Base-by-base conservation (phyloP, 2,113 vertebrate species). In the Pelmatolapia mariae region DNA sequence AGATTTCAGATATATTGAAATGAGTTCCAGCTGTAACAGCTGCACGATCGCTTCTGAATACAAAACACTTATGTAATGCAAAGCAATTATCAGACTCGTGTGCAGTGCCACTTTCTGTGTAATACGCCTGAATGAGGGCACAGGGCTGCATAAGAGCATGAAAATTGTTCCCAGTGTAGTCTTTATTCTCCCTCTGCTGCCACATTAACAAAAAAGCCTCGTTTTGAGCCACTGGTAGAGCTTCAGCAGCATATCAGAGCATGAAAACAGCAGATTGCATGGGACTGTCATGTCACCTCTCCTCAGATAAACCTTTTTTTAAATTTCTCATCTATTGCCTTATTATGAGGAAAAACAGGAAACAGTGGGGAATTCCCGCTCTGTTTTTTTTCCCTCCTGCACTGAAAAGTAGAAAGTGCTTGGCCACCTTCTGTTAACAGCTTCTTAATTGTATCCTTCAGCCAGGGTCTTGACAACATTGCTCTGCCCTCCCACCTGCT, bases 401-500 rank as follows among this genome's bases (percentile, higher is more conserved):
- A 38, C 66, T 43, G 66, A 71, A 71, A 71, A 0, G 36, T 43
- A 71, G 80, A 29, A 31, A n/a, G 38, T 61, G 19, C 12, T 7
- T 3, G 11, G 7, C 19, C 47, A 18, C 10, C 79, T 80, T 8
- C 38, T 90, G 82, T 86, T 80, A 83, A 71, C 90, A 29, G 81
- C 36, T 83, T 82, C 85, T 88, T 85, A 87, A 79, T 24, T 12
- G 18, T 63, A 5, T 71, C 73, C 53, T 68, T 40, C 85, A 84
- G 78, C 82, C 68, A 5, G 12, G 2, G 33, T 87, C 83, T 90
- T 76, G 57, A 87, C 82, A 73, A 68, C 40, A 68, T n/a, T n/a
- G 29, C 61, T 76, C 53, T 53, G 13, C 38, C 71, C 86, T 43
- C 43, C 86, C 90, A 94, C 80, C 90, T 91, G 91, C 86, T 45